Conservation (phyloP, 2,113 vertebrate genomes). For the Pholis gunnellus region DNA sequence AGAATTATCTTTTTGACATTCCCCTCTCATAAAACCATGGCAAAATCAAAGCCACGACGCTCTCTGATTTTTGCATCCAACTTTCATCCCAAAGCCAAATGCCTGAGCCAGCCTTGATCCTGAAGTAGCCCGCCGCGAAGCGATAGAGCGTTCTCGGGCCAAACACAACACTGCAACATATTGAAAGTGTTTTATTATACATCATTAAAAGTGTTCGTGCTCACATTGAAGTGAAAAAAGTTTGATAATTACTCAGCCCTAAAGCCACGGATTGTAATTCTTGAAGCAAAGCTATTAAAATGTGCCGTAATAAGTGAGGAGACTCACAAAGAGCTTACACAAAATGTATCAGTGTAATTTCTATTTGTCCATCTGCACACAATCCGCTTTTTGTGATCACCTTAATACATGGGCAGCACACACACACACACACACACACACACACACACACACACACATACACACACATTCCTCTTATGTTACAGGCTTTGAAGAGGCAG, state of each 20-base stretch:
- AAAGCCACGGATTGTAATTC: slow-evolving; percentile 23
- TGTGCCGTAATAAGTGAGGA: slow-evolving; percentile 23
- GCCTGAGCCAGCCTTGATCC: slow-evolving; percentile 12
- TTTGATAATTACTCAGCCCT: slow-evolving; percentile 9
- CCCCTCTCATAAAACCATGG: slow-evolving; percentile 14
- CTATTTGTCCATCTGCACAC: slow-evolving; percentile 68
- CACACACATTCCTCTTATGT: slow-evolving; percentile 72
- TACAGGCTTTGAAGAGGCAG: slow-evolving; percentile 78
- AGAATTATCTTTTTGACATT: slow-evolving; percentile 20
- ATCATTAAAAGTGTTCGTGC: slow-evolving; percentile 10
- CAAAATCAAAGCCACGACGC: slow-evolving; percentile 11
- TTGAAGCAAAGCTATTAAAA: slow-evolving; percentile 29
- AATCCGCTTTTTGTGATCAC: slow-evolving; percentile 71
- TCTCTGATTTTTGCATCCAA: slow-evolving; percentile 30
- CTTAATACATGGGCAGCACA: slow-evolving; percentile 38
- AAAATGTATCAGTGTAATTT: slow-evolving; percentile 62
- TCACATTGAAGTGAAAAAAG: neutral
- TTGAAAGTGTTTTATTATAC: neutral
- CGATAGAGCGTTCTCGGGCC: slow-evolving; percentile 3
- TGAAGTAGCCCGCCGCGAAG: slow-evolving; percentile 11
- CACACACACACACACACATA: slow-evolving; percentile 32
- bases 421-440: slow-evolving; percentile 41
- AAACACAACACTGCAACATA: slow-evolving; percentile 32
- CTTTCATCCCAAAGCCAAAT: slow-evolving; percentile 42
- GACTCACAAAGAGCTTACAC: slow-evolving; percentile 26